Conservation (phyloP, 2,797 vertebrate genomes). For the Corythornis leucogaster region DNA sequence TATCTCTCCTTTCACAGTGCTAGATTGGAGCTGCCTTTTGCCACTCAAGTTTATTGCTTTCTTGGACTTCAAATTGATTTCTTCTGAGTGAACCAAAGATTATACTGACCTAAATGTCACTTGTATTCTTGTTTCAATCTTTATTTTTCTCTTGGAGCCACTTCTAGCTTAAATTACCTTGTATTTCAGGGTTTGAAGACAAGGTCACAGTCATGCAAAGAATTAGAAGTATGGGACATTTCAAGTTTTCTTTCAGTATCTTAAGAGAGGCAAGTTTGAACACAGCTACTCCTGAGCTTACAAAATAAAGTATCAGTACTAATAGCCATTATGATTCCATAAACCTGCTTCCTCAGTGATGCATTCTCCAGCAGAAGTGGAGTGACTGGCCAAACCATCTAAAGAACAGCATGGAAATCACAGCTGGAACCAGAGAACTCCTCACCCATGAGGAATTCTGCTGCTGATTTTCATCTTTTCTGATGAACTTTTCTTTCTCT, state of each 20-base stretch:
- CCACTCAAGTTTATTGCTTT: constrained; percentile 14
- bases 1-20: neutral
- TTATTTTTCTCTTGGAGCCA: constrained; percentile 40
- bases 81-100: constrained; percentile 22
- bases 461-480: neutral
- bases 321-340: neutral
- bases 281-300: neutral
- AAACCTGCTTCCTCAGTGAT: neutral
- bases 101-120: constrained; percentile 30
- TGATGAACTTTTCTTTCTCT: neutral
- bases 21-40: constrained; percentile 18
- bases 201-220: constrained; percentile 50
- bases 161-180: constrained; percentile 33
- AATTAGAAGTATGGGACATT: constrained; percentile 16
- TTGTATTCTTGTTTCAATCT: constrained; percentile 24
- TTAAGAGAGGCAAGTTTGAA: constrained; percentile 7
- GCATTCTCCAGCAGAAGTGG: neutral
- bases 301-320: neutral
- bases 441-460: neutral
- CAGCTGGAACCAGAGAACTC: neutral
- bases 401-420: neutral
- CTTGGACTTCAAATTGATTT: constrained; percentile 2
- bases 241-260: neutral
- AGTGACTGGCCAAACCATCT: neutral
- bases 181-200: constrained; percentile 37